Percentiles rank a stretch among this genome's conserved stretches.
phyloP scores from a whole-genome alignment of 1,140 invertebrate genomes.

The Parapsyche elsis region DNA sequence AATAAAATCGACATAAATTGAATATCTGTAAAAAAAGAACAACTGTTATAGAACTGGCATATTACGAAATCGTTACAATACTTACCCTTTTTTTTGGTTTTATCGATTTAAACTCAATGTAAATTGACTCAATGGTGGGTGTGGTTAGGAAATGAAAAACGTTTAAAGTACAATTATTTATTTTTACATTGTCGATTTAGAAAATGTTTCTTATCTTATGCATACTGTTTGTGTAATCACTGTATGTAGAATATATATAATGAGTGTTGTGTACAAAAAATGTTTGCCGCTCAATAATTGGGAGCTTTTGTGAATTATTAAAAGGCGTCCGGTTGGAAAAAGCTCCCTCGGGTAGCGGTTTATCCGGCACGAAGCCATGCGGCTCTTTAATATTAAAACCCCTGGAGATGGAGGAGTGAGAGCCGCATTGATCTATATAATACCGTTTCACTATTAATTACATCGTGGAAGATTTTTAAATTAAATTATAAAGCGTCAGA shows the following conservation, averaged over 20 bases:
- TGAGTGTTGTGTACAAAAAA: not conserved
- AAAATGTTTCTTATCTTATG: too few species aligned
- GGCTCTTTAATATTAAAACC: not conserved
- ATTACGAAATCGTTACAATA: not conserved
- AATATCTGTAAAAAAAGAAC: conserved; percentile 49
- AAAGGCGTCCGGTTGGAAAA: conserved; percentile 13
- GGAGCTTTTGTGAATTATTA: not conserved
- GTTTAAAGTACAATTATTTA: not conserved
- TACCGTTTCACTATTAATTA: not conserved
- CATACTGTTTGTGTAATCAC: too few species aligned
- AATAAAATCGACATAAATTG: conserved; percentile 35
- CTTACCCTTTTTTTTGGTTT: not conserved
- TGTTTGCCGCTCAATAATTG: conserved; percentile 2
- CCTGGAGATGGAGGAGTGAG: not conserved
- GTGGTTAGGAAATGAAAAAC: conserved; percentile 11
- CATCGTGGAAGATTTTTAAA: not conserved
- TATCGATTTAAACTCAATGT: not conserved
- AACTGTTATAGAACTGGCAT: conserved; percentile 29
- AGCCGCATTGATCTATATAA: conserved; percentile 2
- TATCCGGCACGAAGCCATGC: not conserved
- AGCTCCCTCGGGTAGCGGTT: not conserved
- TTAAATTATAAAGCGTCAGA: too few species aligned
- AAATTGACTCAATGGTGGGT: not conserved
- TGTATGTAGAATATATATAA: too few species aligned
- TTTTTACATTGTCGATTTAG: conserved; percentile 3